Conservation (phyloP, 2,888 invertebrate species). For the Lumbricus terrestris region DNA sequence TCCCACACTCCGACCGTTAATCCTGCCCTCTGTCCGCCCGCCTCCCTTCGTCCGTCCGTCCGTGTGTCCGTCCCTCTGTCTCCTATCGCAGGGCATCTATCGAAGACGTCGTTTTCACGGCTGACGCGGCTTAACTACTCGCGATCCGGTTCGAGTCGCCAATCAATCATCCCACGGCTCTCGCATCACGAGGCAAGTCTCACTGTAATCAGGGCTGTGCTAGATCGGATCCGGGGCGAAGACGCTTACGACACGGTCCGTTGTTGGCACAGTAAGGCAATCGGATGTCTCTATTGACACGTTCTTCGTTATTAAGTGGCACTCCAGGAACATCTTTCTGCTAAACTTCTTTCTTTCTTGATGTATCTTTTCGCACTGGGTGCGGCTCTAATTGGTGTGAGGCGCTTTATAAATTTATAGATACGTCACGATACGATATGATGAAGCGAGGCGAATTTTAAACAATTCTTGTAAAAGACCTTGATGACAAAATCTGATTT, state of each 20-base stretch:
- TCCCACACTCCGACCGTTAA: neutral
- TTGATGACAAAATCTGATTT: neutral
- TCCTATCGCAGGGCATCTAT: neutral
- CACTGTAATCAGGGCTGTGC: neutral
- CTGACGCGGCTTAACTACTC: neutral
- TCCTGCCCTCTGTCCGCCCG: neutral
- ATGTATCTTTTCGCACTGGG: no score
- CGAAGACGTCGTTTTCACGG: neutral
- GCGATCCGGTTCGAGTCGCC: neutral
- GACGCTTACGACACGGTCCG: neutral
- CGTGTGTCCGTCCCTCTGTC: neutral
- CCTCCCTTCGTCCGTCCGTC: neutral
- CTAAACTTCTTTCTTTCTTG: no score
- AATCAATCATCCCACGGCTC: neutral
- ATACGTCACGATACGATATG: no score
- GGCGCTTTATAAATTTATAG: no score
- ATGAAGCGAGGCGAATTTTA: neutral
- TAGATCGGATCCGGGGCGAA: neutral
- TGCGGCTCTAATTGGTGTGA: no score
- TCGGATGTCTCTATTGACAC: no score
- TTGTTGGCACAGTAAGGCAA: neutral
- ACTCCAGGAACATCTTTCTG: no score
- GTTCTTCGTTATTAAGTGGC: no score
- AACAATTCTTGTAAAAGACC: neutral
- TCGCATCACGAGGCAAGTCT: neutral